Base-by-base conservation (phyloP, 2,113 vertebrate species). In the Alaudala cheleensis region DNA sequence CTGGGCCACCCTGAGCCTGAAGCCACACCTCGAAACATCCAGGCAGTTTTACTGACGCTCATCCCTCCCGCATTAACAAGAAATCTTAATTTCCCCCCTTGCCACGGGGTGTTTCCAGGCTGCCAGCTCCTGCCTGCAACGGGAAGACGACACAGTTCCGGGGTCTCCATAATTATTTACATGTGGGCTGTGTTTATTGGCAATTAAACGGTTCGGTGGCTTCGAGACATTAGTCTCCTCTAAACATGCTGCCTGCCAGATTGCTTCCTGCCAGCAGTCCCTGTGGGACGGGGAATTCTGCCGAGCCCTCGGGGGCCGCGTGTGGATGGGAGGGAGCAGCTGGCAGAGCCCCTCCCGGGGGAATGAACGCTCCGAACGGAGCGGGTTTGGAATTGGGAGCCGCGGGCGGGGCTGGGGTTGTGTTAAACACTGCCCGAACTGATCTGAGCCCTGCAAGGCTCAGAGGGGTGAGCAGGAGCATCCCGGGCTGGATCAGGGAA, bases 121-220 rank as follows among this genome's bases (percentile, higher is more conserved):
- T 80, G 56, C 50, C 66, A 53, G 54, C 61, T 87, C 90, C 85
- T 67, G 80, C 31, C 50, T 66, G 49, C 45, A n/a, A 18, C 1
- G 1, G 1, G 4, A 61, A 62, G 76, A 47, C 3, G 2, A 69
- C 57, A 24, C 90, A 42, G 90, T 26, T 74, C n/a, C 61, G 17
- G 86, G 22, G 17, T 74, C 88, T 67, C 92, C 29, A 1, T 95
- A 78, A 91, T 93, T 84, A 84, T 92, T 92, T 92, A 84, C 91
- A 79, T 26, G 25, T 57, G 86, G 88, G 88, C 78, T 91, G 88
- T 54, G 31, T 90, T 96, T 91, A 92, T 65, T 72, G 91, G 88
- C 91, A 97, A 96, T 96, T 93, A 96, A 93, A 78, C 3, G 83
- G 91, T 89, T 92, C 86, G 34, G 77, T 17, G 84, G 89, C 92